These are phyloP conservation scores for Capromys pilorides DNA, from an alignment of 2,797 vertebrate species.

Conservation along the genomic window DNA sequence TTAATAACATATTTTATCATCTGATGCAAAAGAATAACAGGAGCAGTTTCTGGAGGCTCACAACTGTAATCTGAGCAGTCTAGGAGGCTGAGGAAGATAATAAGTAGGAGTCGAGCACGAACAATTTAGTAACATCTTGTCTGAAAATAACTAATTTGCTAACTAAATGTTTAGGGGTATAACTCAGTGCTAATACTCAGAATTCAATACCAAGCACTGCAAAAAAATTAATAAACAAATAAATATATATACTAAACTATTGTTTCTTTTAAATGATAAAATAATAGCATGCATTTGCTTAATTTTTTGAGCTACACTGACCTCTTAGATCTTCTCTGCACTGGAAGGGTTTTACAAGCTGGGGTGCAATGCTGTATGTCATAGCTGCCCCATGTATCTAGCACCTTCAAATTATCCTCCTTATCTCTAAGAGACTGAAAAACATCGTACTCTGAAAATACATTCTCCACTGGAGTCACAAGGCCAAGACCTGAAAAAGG, in stretches of 20 bases:
- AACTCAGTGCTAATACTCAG: not conserved
- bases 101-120: not conserved
- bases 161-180: not conserved
- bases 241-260: not conserved
- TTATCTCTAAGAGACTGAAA: not conserved
- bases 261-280: not conserved
- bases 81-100: not conserved
- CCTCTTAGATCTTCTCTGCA: not conserved
- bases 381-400: not conserved
- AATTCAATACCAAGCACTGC: not conserved
- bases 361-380: fast-evolving
- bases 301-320: not conserved
- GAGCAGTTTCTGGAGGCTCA: not conserved
- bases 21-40: not conserved
- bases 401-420: not conserved
- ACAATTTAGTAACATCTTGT: not conserved
- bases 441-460: not conserved
- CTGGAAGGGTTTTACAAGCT: not conserved
- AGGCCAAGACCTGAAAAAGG: not conserved
- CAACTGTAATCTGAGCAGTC: not conserved
- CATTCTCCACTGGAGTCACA: not conserved
- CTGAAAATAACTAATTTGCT: not conserved
- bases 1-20: not conserved
- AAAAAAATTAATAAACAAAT: not conserved
- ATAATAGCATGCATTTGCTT: not conserved